These are phyloP conservation scores for Diphyllodes magnificus DNA, from an alignment of 2,113 vertebrate species.

Conservation along the genomic window DNA sequence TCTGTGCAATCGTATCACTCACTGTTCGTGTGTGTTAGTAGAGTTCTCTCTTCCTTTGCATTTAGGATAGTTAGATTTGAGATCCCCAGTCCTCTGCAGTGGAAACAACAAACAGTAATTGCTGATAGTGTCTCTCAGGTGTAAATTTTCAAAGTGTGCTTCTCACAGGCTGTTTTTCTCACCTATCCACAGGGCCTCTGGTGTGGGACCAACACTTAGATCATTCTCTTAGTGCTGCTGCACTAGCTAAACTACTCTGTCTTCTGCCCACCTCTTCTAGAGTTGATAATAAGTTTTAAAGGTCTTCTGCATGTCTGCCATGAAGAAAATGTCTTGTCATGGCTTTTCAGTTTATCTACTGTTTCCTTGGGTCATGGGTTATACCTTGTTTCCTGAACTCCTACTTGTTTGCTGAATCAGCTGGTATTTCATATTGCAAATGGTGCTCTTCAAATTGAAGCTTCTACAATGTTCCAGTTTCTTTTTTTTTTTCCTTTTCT, in stretches of 20 bases:
- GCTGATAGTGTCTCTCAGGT: background rate
- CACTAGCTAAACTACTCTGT: background rate
- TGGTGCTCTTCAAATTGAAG: conserved; percentile 9
- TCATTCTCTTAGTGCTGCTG: background rate
- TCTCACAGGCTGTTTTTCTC: background rate
- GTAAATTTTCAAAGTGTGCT: background rate
- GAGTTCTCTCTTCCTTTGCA: background rate
- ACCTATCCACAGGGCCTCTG: background rate
- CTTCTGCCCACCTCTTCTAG: background rate
- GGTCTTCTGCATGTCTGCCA: background rate
- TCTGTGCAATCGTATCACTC: background rate
- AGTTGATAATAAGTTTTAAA: background rate
- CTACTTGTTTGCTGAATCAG: conserved; percentile 30
- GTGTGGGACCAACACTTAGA: background rate
- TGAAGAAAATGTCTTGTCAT: background rate
- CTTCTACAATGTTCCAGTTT: background rate
- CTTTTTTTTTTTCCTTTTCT: background rate
- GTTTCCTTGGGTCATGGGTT: background rate
- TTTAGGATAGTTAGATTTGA: background rate
- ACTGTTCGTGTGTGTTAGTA: rapidly evolving
- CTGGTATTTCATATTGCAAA: background rate
- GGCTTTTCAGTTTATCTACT: background rate
- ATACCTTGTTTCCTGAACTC: background rate
- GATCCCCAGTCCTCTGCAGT: background rate
- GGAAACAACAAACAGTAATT: background rate